A percentile compares a stretch with the other conserved stretches of the same genome.
phyloP scores from a whole-genome alignment of 2,888 invertebrate genomes.

The Hemistola chrysoprasaria region DNA sequence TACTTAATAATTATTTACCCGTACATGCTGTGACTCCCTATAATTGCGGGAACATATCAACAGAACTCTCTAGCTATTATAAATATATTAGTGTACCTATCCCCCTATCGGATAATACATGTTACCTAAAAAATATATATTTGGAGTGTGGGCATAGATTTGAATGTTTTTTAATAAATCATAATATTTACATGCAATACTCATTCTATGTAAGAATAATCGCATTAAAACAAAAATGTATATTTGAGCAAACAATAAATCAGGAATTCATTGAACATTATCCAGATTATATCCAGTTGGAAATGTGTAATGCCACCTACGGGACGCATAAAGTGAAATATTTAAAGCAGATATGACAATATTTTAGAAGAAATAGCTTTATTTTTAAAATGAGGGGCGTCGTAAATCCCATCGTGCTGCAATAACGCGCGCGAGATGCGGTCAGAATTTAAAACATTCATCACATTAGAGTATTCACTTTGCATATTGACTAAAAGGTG shows the following conservation, averaged over 20 bases:
- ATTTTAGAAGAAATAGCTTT: constrained; percentile 79
- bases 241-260: constrained; percentile 40
- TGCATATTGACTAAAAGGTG: constrained; percentile 47
- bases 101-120: too few relatives aligned
- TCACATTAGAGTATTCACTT: constrained; percentile 56
- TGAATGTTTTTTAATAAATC: too few relatives aligned
- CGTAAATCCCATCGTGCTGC: constrained; percentile 70
- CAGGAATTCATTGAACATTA: constrained; percentile 54
- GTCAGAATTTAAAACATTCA: constrained; percentile 65
- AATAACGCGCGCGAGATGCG: constrained; percentile 70
- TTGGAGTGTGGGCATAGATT: too few relatives aligned
- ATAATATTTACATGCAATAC: too few relatives aligned
- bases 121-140: too few relatives aligned
- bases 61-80: too few relatives aligned
- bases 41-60: too few relatives aligned
- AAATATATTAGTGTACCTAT: too few relatives aligned
- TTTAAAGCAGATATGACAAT: constrained; percentile 78
- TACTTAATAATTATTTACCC: too few relatives aligned
- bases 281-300: constrained; percentile 52
- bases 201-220: constrained; percentile 9
- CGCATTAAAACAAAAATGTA: constrained; percentile 19
- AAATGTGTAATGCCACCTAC: constrained; percentile 62
- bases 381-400: constrained; percentile 73
- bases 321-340: constrained; percentile 77
- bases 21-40: too few relatives aligned